Evolutionary conservation across 1,140 invertebrate genomes (phyloP), one percentile per base, ranked within the genome.

Genomic region (Pseudomyrmex pallidus): DNA sequence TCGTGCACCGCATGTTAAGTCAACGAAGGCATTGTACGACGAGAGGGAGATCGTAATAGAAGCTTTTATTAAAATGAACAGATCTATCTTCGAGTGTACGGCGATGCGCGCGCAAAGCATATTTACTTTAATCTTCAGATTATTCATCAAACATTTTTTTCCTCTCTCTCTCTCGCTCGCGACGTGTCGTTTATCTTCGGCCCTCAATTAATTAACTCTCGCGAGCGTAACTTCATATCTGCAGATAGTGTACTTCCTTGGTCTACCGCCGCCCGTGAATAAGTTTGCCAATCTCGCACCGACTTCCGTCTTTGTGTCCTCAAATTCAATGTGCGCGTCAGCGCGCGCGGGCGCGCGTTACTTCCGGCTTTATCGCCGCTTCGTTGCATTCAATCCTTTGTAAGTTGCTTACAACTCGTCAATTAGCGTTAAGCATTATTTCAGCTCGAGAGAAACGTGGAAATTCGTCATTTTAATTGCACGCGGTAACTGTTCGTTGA

Each of bases 41-140:
- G 46, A 52, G 10, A 35, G 46, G n/a, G 62, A 50, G 63, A 56
- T 77, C 62, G 44, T 56, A 56, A 57, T 70, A 59, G 44, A 70
- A 70, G 35, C 50, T 78, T 78, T 78, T 70, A 78, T 70, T 78
- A 78, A 59, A 78, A 78, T 25, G 64, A 78, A 78, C 44, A 57
- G 20, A 78, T 70, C 20, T 57, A 70, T 59, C 44, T 70, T 57
- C 56, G 7, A 72, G 66, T 35, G 13, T 64, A 56, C 4, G n/a
- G 3, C 44, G 12, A 48, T 48, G 12, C 66, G 13, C 20, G 35
- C 15, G 54, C 54, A 52, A 4, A 50, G 54, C 54, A 35, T 50
- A 35, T 80, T 80, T 70, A 17, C 10, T 80, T 80, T 70, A 57
- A 50, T 72, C 54, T 72, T 22, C 1, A 25, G 66, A 72, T 44